Conservation (phyloP, 2,113 vertebrate species). For the Gila orcuttii region DNA sequence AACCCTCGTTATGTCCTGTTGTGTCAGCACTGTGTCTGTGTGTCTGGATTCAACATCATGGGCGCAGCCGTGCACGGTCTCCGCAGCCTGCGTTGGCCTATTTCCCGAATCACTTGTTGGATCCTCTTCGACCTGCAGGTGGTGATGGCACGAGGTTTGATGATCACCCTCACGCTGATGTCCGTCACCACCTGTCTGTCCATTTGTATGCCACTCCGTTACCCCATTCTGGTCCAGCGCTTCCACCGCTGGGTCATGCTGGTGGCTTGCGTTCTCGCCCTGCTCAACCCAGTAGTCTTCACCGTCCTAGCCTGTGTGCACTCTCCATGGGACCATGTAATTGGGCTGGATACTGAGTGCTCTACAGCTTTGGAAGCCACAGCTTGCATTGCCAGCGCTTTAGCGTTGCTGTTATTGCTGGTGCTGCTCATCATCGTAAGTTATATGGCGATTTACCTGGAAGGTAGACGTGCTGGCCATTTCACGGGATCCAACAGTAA, state of each 20-base stretch:
- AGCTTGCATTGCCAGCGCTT: conserved; percentile 56
- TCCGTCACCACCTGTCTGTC: conserved; percentile 63
- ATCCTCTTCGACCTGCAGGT: conserved; percentile 68
- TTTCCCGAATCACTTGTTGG: conserved; percentile 60
- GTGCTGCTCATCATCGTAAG: conserved; percentile 58
- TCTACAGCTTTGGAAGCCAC: conserved; percentile 54
- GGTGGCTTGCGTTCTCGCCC: conserved; percentile 54
- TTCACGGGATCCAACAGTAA: conserved; percentile 70
- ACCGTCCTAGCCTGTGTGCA: conserved; percentile 53
- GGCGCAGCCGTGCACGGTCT: conserved; percentile 59
- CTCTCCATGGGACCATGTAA: conserved; percentile 26
- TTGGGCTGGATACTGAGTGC: conserved; percentile 54
- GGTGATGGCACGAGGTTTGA: conserved; percentile 63
- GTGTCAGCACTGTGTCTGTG: conserved; percentile 66
- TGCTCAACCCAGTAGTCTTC: conserved; percentile 63
- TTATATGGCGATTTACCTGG: conserved; percentile 67
- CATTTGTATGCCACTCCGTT: conserved; percentile 65
- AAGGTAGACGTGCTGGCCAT: conserved; percentile 65
- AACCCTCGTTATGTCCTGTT: conserved; percentile 63
- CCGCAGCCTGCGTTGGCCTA: conserved; percentile 45
- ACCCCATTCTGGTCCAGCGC: conserved; percentile 14
- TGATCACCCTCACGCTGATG: conserved; percentile 71
- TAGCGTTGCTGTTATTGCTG: conserved; percentile 63
- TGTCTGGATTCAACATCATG: conserved; percentile 63
- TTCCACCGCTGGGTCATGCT: conserved; percentile 40